phyloP scores from a whole-genome alignment of 2,113 vertebrate species.

The Marmota flaviventris region DNA sequence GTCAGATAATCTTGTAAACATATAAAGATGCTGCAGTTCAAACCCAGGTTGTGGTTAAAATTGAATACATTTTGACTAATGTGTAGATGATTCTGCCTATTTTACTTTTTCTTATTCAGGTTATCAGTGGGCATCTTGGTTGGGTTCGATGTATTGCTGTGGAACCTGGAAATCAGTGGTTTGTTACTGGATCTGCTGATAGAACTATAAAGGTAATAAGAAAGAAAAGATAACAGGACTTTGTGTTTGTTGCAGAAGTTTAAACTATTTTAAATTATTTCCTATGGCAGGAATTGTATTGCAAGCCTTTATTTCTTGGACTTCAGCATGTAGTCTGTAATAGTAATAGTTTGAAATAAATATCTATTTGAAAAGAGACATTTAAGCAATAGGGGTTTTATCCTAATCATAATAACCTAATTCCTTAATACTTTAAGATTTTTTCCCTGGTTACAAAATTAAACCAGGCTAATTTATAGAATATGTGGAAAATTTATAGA shows the following conservation, averaged over 20 bases:
- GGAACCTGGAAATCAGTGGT: slow-evolving; percentile 99
- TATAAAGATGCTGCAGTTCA: not conserved
- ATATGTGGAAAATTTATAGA: not conserved
- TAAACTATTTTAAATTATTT: not conserved
- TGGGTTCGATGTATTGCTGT: slow-evolving; percentile 99
- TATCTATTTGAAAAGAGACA: not conserved
- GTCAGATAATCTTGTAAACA: not conserved
- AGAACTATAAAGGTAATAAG: slow-evolving; percentile 96
- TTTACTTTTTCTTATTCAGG: slow-evolving; percentile 86
- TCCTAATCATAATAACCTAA: not conserved
- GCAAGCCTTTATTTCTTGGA: not conserved
- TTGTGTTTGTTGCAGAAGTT: not conserved
- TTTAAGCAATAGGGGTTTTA: not conserved
- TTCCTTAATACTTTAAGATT: not conserved
- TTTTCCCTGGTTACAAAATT: not conserved
- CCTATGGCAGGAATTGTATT: not conserved
- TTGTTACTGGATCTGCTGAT: slow-evolving; percentile 98
- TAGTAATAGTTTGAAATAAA: not conserved
- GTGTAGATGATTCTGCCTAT: not conserved
- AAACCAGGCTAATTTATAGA: not conserved
- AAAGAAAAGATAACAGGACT: not conserved
- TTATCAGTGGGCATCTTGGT: slow-evolving; percentile 98
- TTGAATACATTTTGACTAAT: not conserved
- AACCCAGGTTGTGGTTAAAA: not conserved
- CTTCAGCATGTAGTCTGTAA: not conserved